These are phyloP conservation scores for Drosophila arawakana DNA, from an alignment of 1,140 invertebrate species.

Conservation along the genomic window DNA sequence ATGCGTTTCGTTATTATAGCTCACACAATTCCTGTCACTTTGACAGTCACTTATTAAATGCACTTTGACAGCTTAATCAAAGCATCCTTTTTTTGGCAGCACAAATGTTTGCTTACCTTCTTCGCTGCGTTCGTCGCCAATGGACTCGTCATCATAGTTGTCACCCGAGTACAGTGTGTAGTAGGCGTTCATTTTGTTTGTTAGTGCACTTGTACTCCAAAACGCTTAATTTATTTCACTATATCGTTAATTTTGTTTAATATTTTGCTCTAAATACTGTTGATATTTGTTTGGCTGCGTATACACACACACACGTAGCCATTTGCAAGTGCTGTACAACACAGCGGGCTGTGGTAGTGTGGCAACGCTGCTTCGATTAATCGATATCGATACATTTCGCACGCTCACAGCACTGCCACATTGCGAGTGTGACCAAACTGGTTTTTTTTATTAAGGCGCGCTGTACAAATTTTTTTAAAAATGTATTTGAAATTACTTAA, in stretches of 20 bases:
- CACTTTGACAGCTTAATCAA: background rate
- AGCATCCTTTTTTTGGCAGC: background rate
- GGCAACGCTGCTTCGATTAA: constrained; percentile 1
- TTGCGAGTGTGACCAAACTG: background rate
- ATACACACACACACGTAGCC: constrained; percentile 34
- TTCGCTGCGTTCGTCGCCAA: constrained; percentile 71
- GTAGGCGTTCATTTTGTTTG: constrained; percentile 53
- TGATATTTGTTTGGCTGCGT: constrained; percentile 33
- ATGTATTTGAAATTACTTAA: background rate
- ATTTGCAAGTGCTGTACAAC: constrained; percentile 30
- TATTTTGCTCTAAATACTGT: constrained; percentile 23
- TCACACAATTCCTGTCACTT: too few species aligned
- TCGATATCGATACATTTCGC: background rate
- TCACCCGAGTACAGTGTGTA: constrained; percentile 60
- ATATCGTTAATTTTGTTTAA: constrained; percentile 8
- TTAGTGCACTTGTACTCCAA: background rate
- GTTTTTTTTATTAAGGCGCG: background rate
- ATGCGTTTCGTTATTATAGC: constrained; percentile 23
- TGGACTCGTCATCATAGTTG: constrained; percentile 73
- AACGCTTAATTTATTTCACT: constrained; percentile 2
- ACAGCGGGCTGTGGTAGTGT: background rate
- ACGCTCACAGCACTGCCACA: background rate
- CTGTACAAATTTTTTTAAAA: background rate
- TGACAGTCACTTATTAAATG: background rate
- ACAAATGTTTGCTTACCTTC: constrained; percentile 54